Evolutionary conservation across 2,888 invertebrate species (phyloP).

Genomic region (Platynereis dumerilii): DNA sequence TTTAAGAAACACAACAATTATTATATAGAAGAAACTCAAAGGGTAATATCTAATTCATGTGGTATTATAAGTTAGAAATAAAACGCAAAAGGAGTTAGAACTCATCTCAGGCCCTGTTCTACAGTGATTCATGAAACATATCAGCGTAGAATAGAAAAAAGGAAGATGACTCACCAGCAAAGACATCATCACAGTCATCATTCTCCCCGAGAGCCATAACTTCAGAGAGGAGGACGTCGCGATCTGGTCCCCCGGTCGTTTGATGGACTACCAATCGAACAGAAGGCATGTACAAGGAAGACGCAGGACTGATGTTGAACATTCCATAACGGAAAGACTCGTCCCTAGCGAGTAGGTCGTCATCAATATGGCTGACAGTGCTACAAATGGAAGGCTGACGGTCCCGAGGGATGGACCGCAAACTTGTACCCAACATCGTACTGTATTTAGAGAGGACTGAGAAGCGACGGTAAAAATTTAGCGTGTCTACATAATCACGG

Average conservation of each 20-base stretch:
- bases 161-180: slow-evolving; percentile 3
- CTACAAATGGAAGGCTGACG: slow-evolving; percentile 2
- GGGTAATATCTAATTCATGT: too few species aligned
- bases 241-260: not conserved
- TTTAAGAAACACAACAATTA: too few species aligned
- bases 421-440: not conserved
- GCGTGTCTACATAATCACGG: not conserved
- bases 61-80: too few species aligned
- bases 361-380: slow-evolving; percentile 1
- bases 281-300: not conserved
- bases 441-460: slow-evolving; percentile 1
- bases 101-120: too few species aligned
- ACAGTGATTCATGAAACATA: too few species aligned
- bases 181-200: slow-evolving; percentile 2
- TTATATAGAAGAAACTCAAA: too few species aligned
- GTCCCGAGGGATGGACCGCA: not conserved
- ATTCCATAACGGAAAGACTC: not conserved
- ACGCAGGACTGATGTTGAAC: not conserved
- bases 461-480: not conserved
- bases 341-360: not conserved
- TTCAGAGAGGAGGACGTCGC: not conserved
- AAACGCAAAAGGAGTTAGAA: too few species aligned
- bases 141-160: too few species aligned
- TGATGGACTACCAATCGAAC: not conserved
- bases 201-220: not conserved